Evolutionary conservation across 2,797 vertebrate species (phyloP), one percentile per base, ranked within the genome.

Genomic region (Etheostoma nigrum): DNA sequence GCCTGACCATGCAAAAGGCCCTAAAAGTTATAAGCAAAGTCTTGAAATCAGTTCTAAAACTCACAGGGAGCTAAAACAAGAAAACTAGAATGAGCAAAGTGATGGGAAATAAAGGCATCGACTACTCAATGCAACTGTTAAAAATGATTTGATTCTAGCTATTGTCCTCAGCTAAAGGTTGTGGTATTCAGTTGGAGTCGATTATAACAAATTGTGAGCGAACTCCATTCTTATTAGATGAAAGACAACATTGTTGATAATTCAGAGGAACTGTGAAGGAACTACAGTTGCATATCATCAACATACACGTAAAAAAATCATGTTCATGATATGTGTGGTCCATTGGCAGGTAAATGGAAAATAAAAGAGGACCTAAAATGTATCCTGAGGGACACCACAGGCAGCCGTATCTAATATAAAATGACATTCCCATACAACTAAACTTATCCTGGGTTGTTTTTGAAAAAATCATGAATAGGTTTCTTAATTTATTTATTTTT

Each of bases 301-400:
- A 10, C 16, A 33, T 23, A 27, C 18, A n/a, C 10, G 10, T 30
- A 15, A 45, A 65, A 0, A 27, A 15, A 8, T 23, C 2, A 6
- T n/a, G 21, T 40, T 4, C 13, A 21, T 70, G 30, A 49, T 44
- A 15, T 10, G 2, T 65, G 21, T n/a, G 6, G 10, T 3, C 30
- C 19, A n/a, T 21, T 19, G 21, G 48, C 45, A 44, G 25, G 21
- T 42, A 5, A 23, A 30, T 25, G 36, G 6, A 30, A 48, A 58
- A 47, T 33, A 27, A 48, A 52, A 19, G 19, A 58, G 57, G 25
- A 58, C 47, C 47, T 58, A 63, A 30, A 47, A 14, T 16, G n/a
- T 47, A 54, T 42, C 69, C 47, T 65, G 69, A n/a, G 64, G 65
- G 79, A 68, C 40, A 5, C 64, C 69, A 23, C 36, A 16, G 1